Conservation (phyloP, 2,113 vertebrate species). For the Brienomyrus longianalis region DNA sequence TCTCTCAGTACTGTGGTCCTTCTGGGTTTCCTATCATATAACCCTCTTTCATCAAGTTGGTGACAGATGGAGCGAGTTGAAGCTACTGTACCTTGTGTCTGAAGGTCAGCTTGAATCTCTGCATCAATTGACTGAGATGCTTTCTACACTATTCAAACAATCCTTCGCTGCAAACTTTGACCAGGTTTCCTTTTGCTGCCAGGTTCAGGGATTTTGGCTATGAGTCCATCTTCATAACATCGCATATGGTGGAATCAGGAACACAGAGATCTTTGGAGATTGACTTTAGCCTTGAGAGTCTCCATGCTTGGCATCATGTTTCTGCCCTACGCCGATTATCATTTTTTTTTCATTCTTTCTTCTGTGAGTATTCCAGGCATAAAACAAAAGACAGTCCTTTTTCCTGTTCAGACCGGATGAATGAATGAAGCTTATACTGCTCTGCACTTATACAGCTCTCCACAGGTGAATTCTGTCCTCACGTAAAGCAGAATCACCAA, state of each 20-base stretch:
- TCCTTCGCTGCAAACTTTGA: neutral
- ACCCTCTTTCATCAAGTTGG: neutral
- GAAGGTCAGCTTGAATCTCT: neutral
- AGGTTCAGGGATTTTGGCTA: neutral
- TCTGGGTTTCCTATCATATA: neutral
- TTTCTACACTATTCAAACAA: neutral
- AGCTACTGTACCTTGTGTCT: neutral
- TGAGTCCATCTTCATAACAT: neutral
- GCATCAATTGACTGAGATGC: neutral
- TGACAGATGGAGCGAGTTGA: neutral
- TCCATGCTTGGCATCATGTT: neutral
- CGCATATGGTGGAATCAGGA: neutral
- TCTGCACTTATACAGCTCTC: neutral
- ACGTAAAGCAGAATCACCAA: neutral
- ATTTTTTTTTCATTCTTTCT: neutral
- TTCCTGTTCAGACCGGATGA: neutral
- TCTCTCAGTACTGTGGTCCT: neutral
- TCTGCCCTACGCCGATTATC: neutral
- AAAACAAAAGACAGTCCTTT: neutral
- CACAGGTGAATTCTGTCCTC: neutral
- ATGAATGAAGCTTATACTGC: neutral
- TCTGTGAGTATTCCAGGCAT: neutral
- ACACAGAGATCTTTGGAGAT: neutral
- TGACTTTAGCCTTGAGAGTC: neutral
- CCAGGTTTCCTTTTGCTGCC: neutral